phyloP scores from a whole-genome alignment of 37 sponge, comb jelly and placozoan species.

The Aphrocallistes beatrix region DNA sequence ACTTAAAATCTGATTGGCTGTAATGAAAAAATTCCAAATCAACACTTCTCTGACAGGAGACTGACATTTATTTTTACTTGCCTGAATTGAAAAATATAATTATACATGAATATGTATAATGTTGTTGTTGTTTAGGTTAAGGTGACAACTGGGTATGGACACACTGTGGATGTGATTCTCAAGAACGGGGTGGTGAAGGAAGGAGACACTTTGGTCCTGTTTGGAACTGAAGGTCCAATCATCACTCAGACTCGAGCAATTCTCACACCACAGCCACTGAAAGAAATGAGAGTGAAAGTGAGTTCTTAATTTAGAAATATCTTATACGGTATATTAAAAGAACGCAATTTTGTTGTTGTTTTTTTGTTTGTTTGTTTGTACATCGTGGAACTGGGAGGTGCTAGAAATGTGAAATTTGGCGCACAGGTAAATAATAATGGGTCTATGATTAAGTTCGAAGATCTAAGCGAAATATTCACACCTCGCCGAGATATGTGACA shows the following conservation, averaged over 20 bases:
- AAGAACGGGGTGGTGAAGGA: slow-evolving; percentile 81
- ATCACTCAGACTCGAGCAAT: slow-evolving; percentile 61
- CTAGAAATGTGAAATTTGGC: no score
- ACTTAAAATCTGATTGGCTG: no score
- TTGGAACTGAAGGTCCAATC: slow-evolving; percentile 80
- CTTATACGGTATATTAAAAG: not conserved
- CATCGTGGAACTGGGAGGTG: no score
- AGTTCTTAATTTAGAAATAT: not conserved
- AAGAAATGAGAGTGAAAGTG: slow-evolving; percentile 78
- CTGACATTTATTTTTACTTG: no score
- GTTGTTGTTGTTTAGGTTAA: slow-evolving; percentile 55
- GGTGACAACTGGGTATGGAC: slow-evolving; percentile 86
- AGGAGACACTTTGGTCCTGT: slow-evolving; percentile 84
- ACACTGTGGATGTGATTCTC: slow-evolving; percentile 87
- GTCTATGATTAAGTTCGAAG: no score
- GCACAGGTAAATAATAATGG: no score
- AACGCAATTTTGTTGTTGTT: no score
- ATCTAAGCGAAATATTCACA: no score
- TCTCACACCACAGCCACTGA: slow-evolving; percentile 93
- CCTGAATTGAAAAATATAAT: not conserved
- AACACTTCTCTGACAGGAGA: no score
- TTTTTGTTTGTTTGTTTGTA: no score
- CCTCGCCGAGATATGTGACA: no score
- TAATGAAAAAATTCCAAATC: no score
- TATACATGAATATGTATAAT: not conserved